Percentiles rank a stretch among this genome's conserved stretches.
These are phyloP conservation scores for Hypotaenidia philippensis DNA, from an alignment of 2,797 vertebrate species.

Conservation along the genomic window DNA sequence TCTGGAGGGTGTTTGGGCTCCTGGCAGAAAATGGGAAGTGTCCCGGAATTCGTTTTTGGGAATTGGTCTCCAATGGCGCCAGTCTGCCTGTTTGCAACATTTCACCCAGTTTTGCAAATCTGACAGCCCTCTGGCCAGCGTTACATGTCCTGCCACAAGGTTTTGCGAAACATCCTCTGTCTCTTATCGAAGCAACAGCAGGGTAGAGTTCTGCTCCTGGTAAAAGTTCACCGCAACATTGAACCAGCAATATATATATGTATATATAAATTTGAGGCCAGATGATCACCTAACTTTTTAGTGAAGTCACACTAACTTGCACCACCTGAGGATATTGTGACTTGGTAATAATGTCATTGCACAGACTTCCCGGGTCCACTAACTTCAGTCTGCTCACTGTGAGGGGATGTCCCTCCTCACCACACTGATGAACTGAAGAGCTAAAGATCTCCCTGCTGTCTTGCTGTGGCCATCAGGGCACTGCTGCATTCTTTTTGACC, in stretches of 20 bases:
- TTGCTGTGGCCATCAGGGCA: background rate
- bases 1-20: background rate
- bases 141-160: slow-evolving; percentile 65
- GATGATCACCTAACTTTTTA: background rate
- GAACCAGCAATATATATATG: background rate
- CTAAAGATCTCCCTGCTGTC: background rate
- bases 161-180: slow-evolving; percentile 70
- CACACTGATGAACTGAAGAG: background rate
- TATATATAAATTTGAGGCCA: background rate
- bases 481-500: background rate
- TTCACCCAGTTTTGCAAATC: slow-evolving; percentile 78
- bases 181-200: slow-evolving; percentile 70
- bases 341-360: background rate
- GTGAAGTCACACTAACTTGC: background rate
- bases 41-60: background rate
- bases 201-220: slow-evolving; percentile 60
- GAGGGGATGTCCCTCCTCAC: background rate
- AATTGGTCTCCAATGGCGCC: slow-evolving; percentile 63
- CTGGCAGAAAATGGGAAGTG: slow-evolving; percentile 19
- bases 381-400: background rate
- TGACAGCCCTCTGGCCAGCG: slow-evolving; percentile 70
- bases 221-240: slow-evolving; percentile 65
- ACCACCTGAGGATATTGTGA: background rate
- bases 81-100: slow-evolving; percentile 71
- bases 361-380: background rate